These are phyloP conservation scores for Amphilophus citrinellus DNA, from an alignment of 2,113 vertebrate species.

Conservation along the genomic window DNA sequence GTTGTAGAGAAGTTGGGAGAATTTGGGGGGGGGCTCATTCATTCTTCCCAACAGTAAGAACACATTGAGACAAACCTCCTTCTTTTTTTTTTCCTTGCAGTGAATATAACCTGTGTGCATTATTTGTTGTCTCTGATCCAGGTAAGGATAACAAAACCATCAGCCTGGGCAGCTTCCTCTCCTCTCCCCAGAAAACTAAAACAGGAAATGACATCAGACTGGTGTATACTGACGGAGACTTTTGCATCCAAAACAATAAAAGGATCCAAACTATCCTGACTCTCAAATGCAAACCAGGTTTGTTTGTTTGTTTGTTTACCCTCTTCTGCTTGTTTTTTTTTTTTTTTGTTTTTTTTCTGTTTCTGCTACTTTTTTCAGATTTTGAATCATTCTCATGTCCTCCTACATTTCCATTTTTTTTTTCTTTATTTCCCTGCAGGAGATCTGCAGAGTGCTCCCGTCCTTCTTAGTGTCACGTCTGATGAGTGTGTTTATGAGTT, in stretches of 20 bases:
- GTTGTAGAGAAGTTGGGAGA: no score
- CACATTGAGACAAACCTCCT: neutral
- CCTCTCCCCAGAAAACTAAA: conserved; percentile 84
- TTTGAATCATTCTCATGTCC: neutral
- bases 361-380: neutral
- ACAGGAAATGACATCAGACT: conserved; percentile 87
- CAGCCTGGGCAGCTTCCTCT: conserved; percentile 90
- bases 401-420: neutral
- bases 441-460: conserved; percentile 89
- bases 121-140: conserved; percentile 59
- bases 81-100: neutral
- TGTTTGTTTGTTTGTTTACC: neutral
- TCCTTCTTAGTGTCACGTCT: conserved; percentile 78
- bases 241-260: conserved; percentile 75
- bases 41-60: neutral
- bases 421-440: conserved; percentile 72
- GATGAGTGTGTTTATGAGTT: conserved; percentile 86
- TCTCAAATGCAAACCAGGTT: conserved; percentile 92
- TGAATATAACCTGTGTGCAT: neutral
- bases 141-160: conserved; percentile 74
- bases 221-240: conserved; percentile 86
- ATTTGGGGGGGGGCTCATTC: neutral
- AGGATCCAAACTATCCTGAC: conserved; percentile 86
- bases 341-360: neutral
- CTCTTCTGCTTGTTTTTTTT: neutral